Percentiles rank a stretch among this genome's conserved stretches.
phyloP scores from a whole-genome alignment of 2,797 vertebrate genomes.

The Leucoraja ocellata region DNA sequence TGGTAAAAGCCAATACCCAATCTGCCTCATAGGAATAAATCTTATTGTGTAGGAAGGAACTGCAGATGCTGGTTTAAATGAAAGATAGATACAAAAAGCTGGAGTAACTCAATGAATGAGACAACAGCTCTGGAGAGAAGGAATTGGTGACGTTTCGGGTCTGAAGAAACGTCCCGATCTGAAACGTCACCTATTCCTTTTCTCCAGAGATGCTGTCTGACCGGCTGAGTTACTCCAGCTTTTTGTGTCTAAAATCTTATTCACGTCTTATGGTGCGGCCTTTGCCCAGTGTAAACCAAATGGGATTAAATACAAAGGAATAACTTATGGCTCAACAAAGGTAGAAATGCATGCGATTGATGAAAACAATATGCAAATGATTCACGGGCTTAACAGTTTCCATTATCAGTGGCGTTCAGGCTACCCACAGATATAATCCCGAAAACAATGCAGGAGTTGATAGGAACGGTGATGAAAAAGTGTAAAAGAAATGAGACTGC shows the following conservation, averaged over 20 bases:
- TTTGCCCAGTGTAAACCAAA: constrained; percentile 52
- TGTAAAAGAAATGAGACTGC: constrained; percentile 74
- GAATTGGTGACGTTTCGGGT: too few relatives aligned
- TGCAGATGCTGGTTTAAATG: too few relatives aligned
- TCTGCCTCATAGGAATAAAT: constrained; percentile 49
- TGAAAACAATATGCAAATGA: constrained; percentile 50
- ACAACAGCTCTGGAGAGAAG: too few relatives aligned
- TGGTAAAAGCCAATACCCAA: constrained; percentile 44
- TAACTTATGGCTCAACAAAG: constrained; percentile 58
- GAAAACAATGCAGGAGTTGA: constrained; percentile 57
- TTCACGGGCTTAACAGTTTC: constrained; percentile 41
- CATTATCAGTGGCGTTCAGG: constrained; percentile 56
- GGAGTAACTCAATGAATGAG: too few relatives aligned
- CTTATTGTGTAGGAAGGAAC: not conserved
- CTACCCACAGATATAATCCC: constrained; percentile 56
- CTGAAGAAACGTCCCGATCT: too few relatives aligned
- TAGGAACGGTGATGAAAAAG: constrained; percentile 56
- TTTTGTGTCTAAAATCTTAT: constrained; percentile 47
- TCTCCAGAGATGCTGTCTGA: too few relatives aligned
- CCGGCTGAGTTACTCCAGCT: too few relatives aligned
- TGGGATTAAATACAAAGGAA: constrained; percentile 46
- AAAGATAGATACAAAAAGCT: too few relatives aligned
- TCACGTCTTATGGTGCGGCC: constrained; percentile 52
- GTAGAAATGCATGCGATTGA: constrained; percentile 61
- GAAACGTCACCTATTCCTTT: too few relatives aligned